Percentiles rank a stretch among this genome's conserved stretches.
phyloP scores from a whole-genome alignment of 2,888 invertebrate species.

The Andrena camellia region DNA sequence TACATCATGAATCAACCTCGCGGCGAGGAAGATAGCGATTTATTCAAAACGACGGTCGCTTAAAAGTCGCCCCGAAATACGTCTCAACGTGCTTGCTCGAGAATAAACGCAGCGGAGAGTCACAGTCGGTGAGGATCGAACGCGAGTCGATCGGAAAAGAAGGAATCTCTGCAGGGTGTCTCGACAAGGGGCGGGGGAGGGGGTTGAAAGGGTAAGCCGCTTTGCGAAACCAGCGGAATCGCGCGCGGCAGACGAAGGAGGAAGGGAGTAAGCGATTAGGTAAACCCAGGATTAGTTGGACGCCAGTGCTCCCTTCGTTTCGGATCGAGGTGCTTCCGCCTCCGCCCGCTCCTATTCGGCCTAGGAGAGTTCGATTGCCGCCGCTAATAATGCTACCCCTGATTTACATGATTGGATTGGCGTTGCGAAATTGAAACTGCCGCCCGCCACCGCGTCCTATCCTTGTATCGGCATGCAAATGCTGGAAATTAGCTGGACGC shows the following conservation, averaged over 20 bases:
- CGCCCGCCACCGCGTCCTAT: conserved; percentile 35
- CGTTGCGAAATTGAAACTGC: conserved; percentile 84
- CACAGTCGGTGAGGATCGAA: conserved; percentile 49
- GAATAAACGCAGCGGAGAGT: background rate
- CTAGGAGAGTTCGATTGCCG: conserved; percentile 79
- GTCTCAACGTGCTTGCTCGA: conserved; percentile 7
- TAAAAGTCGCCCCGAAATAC: conserved; percentile 32
- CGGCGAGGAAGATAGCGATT: conserved; percentile 40
- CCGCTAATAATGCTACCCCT: conserved; percentile 83
- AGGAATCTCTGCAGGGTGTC: conserved; percentile 48
- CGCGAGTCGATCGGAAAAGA: conserved; percentile 54
- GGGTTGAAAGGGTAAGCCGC: conserved; percentile 83
- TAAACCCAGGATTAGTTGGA: conserved; percentile 84
- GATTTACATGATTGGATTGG: conserved; percentile 85
- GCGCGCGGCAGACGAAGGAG: conserved; percentile 67
- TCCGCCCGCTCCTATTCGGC: conserved; percentile 49
- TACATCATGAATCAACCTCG: conserved; percentile 54
- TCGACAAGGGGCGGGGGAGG: conserved; percentile 47
- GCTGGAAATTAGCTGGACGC: conserved; percentile 65
- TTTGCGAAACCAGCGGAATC: conserved; percentile 80
- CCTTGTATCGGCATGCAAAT: conserved; percentile 69
- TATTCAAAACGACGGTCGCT: conserved; percentile 8
- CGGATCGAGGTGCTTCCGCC: conserved; percentile 57
- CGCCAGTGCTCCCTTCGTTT: conserved; percentile 76
- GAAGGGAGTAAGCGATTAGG: conserved; percentile 83